These are phyloP conservation scores for Melanotaenia maccullochi DNA, from an alignment of 2,797 vertebrate species.

Conservation along the genomic window DNA sequence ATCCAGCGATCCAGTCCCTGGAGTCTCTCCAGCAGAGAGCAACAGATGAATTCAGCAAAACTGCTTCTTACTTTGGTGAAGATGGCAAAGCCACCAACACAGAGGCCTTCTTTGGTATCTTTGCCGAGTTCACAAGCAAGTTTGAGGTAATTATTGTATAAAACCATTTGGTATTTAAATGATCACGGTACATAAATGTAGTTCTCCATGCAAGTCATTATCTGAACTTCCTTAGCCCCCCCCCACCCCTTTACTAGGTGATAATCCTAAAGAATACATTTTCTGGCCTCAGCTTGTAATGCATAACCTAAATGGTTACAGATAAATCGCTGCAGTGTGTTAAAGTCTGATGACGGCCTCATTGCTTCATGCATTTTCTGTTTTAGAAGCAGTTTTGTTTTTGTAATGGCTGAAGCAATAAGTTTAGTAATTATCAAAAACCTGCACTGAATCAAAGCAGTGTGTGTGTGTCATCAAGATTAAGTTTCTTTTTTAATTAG, in stretches of 20 bases:
- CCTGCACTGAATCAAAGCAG: conserved; percentile 11
- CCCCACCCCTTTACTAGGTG: not conserved
- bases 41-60: conserved; percentile 91
- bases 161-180: not conserved
- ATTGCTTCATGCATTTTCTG: conserved; percentile 18
- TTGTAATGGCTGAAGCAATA: conserved; percentile 1
- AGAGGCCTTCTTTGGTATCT: conserved; percentile 96
- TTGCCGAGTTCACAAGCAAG: conserved; percentile 93
- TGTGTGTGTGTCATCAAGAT: not conserved
- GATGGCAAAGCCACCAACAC: conserved; percentile 90
- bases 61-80: conserved; percentile 94
- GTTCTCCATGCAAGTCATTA: not conserved
- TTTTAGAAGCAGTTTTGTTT: conserved; percentile 18
- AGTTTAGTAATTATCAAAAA: conserved; percentile 30
- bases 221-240: not conserved
- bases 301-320: conserved; percentile 12
- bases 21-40: conserved; percentile 92
- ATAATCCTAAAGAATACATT: too few species aligned
- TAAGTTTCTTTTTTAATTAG: too few species aligned
- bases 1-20: conserved; percentile 90
- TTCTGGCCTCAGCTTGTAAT: not conserved
- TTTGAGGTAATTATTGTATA: conserved; percentile 84
- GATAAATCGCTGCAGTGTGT: conserved; percentile 15
- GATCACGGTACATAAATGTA: not conserved
- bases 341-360: conserved; percentile 13